Conservation (phyloP, 2,113 vertebrate species). For the Toxotes jaculatrix region DNA sequence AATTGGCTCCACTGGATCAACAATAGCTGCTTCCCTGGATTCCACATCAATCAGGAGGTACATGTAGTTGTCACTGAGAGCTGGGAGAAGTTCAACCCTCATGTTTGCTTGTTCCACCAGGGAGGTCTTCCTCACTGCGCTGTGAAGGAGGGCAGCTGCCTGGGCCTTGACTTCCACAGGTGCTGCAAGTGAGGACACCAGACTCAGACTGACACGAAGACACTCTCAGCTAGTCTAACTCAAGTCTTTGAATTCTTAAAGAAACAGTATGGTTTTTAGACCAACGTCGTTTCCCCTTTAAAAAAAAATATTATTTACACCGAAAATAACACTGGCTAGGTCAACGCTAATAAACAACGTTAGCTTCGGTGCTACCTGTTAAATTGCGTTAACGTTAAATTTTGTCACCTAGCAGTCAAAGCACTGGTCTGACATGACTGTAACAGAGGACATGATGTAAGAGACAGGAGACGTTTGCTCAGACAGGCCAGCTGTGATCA, state of each 20-base stretch:
- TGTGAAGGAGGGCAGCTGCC: slow-evolving; percentile 72
- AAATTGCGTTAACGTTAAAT: background rate
- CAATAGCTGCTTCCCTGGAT: slow-evolving; percentile 91
- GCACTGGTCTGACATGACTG: background rate
- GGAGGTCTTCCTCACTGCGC: slow-evolving; percentile 77
- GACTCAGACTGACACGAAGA: background rate
- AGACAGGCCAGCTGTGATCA: background rate
- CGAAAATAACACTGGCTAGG: background rate
- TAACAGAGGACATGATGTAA: background rate
- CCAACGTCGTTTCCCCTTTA: background rate
- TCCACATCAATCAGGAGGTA: slow-evolving; percentile 95
- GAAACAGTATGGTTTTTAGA: background rate
- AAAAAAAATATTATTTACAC: background rate
- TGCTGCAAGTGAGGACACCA: slow-evolving; percentile 73
- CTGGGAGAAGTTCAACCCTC: slow-evolving; percentile 93
- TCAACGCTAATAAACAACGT: slow-evolving; percentile 14
- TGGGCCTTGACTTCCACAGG: slow-evolving; percentile 76
- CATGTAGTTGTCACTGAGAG: slow-evolving; percentile 99
- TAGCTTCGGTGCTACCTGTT: slow-evolving; percentile 25
- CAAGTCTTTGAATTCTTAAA: background rate
- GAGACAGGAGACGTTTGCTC: background rate
- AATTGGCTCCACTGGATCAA: slow-evolving; percentile 94
- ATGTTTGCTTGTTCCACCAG: slow-evolving; percentile 86
- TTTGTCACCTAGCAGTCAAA: background rate
- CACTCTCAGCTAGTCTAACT: background rate